Evolutionary conservation across 2,113 vertebrate species (phyloP).

Genomic region (Microcebus jonahi): DNA sequence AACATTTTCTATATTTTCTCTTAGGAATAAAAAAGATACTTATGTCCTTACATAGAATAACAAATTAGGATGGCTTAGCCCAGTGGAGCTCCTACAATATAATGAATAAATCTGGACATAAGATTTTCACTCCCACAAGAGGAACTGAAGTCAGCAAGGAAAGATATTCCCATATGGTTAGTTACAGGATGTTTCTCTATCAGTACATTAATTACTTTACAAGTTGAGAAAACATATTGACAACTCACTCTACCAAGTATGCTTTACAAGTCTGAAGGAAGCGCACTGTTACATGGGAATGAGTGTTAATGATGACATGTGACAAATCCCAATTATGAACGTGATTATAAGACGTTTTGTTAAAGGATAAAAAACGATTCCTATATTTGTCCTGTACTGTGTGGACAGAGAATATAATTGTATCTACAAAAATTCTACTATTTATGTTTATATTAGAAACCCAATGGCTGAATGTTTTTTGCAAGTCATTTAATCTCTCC

Average conservation of each 20-base stretch:
- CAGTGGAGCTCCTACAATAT: background rate
- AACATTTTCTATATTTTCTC: background rate
- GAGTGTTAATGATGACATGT: background rate
- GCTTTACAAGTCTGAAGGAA: background rate
- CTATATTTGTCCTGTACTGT: background rate
- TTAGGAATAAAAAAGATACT: background rate
- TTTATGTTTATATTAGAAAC: background rate
- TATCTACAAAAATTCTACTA: background rate
- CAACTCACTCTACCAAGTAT: background rate
- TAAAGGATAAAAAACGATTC: background rate
- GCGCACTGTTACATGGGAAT: background rate
- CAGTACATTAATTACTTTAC: conserved; percentile 18
- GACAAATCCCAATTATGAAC: background rate
- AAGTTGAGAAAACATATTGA: background rate
- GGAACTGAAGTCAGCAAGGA: background rate
- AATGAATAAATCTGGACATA: background rate
- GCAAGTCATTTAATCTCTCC: background rate
- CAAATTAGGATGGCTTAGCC: background rate
- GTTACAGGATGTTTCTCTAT: background rate
- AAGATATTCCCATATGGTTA: background rate
- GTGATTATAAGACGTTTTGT: background rate
- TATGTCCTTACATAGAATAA: background rate
- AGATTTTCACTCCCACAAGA: background rate
- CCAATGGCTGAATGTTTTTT: background rate
- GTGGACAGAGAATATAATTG: background rate